Evolutionary conservation across 2,888 invertebrate genomes (phyloP), one percentile per base, ranked within the genome.

Genomic region (Selenia dentaria): DNA sequence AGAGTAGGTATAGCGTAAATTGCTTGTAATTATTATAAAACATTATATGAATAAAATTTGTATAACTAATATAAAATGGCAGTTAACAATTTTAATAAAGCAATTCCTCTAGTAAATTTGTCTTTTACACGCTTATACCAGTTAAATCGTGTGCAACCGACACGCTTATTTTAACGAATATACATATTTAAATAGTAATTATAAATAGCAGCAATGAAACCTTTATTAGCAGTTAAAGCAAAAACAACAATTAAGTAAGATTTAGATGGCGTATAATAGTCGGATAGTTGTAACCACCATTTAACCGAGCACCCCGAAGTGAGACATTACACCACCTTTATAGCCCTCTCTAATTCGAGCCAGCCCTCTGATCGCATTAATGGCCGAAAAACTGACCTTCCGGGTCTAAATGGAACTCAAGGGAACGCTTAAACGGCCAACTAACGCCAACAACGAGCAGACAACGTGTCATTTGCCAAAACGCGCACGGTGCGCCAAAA

Each of bases 351-450:
- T 83, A 85, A 85, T 86, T 81, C 81, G 42, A 65, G 58, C 62
- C 51, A 62, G 75, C 83, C 83, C 83, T 75, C 79, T 79, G 83
- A 81, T 78, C 74, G 77, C 75, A 76, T 76, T 88, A 90, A 89
- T 85, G 85, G 74, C 62, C 85, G 82, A 88, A 87, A 86, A 88
- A 90, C 87, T 89, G 88, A 85, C 88, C 88, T 83, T 77, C 71
- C 77, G 74, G 75, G 54, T 62, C 72, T 38, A 70, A 83, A 86
- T 73, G 74, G 78, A 74, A 73, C 84, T 62, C 76, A 11, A 18
- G 86, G 79, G 89, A 72, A 70, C 77, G 74, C 71, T 88, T 84
- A 79, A 76, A 71, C 68, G 72, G 67, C 67, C 67, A 71, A 51
- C 49, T 51, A 54, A 47, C 76, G 78, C 72, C 40, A 57, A 52